Percentiles rank a stretch among this genome's conserved stretches.
These are phyloP conservation scores for Neoaliturus tenellus DNA, from an alignment of 2,888 invertebrate genomes.

Conservation along the genomic window DNA sequence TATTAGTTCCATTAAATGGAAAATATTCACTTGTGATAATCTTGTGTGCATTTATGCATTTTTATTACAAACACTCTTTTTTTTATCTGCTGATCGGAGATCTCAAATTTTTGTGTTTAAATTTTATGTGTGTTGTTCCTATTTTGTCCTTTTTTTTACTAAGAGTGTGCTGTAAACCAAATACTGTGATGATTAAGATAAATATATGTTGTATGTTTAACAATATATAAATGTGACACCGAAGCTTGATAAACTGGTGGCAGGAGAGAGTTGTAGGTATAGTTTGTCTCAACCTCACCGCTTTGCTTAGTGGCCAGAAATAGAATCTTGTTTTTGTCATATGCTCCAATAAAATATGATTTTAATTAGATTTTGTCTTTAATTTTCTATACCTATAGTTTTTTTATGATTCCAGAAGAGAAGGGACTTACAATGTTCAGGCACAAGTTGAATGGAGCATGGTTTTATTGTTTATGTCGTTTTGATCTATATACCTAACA, in stretches of 20 bases:
- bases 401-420: too few species aligned
- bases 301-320: constrained; percentile 46
- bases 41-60: background rate
- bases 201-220: constrained; percentile 26
- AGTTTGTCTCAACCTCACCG: constrained; percentile 42
- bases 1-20: background rate
- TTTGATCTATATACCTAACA: too few species aligned
- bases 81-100: background rate
- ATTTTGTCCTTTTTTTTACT: background rate
- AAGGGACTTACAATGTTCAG: too few species aligned
- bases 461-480: too few species aligned
- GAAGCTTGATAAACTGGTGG: constrained; percentile 16
- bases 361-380: background rate
- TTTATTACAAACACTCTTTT: too few species aligned
- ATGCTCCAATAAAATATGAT: constrained; percentile 38
- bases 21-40: background rate
- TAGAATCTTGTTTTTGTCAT: background rate
- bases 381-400: background rate
- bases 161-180: constrained; percentile 28
- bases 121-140: constrained; percentile 24
- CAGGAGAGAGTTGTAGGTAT: constrained; percentile 11
- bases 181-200: constrained; percentile 35
- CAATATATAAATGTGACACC: background rate
- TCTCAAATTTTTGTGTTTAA: background rate
- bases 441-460: too few species aligned